phyloP scores from a whole-genome alignment of 2,113 vertebrate species.

The Copsychus sechellarum region DNA sequence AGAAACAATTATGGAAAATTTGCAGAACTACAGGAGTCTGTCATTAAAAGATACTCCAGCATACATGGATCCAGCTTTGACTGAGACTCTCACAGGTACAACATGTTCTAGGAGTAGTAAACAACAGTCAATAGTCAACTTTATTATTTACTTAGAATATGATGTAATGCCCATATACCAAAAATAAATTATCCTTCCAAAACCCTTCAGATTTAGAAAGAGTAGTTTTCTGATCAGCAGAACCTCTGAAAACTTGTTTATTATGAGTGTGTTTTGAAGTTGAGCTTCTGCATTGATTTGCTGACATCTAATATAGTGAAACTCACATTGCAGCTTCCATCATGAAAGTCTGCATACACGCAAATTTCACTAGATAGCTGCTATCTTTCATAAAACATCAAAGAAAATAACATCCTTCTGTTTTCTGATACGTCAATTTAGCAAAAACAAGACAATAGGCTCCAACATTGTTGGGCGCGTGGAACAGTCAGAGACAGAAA shows the following conservation, averaged over 20 bases:
- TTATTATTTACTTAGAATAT: background rate
- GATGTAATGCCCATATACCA: background rate
- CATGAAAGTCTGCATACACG: background rate
- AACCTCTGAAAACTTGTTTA: background rate
- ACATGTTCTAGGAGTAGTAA: background rate
- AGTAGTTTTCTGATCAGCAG: background rate
- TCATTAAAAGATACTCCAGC: background rate
- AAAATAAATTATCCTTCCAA: background rate
- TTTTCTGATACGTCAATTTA: background rate
- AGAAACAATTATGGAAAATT: background rate
- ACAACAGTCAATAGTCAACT: background rate
- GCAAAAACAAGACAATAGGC: background rate
- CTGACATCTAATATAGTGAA: background rate
- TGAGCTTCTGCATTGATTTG: background rate
- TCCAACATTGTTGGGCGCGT: accelerated
- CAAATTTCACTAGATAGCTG: background rate
- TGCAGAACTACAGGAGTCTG: background rate
- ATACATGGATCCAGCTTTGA: background rate
- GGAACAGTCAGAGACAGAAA: background rate
- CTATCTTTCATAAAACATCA: background rate
- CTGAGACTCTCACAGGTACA: background rate
- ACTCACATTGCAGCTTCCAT: background rate
- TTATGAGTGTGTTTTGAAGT: background rate
- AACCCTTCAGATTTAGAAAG: background rate
- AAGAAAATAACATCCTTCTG: background rate